phyloP scores from a whole-genome alignment of 1,140 invertebrate genomes.

The Carcinoscorpius rotundicauda region DNA sequence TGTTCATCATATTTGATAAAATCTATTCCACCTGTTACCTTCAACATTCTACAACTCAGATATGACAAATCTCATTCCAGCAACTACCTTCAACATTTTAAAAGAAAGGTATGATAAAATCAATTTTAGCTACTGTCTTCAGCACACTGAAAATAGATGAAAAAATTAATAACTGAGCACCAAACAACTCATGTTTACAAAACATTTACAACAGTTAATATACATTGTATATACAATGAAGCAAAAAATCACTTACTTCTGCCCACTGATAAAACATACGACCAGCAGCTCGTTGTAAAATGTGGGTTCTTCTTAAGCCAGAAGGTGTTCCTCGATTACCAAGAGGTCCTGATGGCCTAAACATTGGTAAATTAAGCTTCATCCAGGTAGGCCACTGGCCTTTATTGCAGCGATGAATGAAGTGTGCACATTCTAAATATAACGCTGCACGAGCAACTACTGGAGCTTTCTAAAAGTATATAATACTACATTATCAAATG shows the following conservation, averaged over 20 bases:
- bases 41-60: too few relatives aligned
- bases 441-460: slow-evolving; percentile 80
- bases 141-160: too few relatives aligned
- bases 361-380: slow-evolving; percentile 69
- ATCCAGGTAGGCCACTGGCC: slow-evolving; percentile 96
- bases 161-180: too few relatives aligned
- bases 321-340: slow-evolving; percentile 37
- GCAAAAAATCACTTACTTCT: slow-evolving; percentile 47
- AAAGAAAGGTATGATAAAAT: too few relatives aligned
- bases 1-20: too few relatives aligned
- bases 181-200: too few relatives aligned
- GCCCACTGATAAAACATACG: slow-evolving; percentile 97
- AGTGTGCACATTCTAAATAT: slow-evolving; percentile 85
- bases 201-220: too few relatives aligned
- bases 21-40: too few relatives aligned
- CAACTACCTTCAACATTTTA: too few relatives aligned
- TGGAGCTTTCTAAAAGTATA: slow-evolving; percentile 68
- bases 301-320: slow-evolving; percentile 54
- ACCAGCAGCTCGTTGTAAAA: slow-evolving; percentile 81
- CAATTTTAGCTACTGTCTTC: too few relatives aligned
- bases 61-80: too few relatives aligned
- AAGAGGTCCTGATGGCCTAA: slow-evolving; percentile 55
- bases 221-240: too few relatives aligned
- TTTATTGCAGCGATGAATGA: slow-evolving; percentile 94
- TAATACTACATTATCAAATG: slow-evolving; percentile 2